These are phyloP conservation scores for Typhlichthys eigenmanni DNA, from an alignment of 2,797 vertebrate genomes.

Conservation along the genomic window DNA sequence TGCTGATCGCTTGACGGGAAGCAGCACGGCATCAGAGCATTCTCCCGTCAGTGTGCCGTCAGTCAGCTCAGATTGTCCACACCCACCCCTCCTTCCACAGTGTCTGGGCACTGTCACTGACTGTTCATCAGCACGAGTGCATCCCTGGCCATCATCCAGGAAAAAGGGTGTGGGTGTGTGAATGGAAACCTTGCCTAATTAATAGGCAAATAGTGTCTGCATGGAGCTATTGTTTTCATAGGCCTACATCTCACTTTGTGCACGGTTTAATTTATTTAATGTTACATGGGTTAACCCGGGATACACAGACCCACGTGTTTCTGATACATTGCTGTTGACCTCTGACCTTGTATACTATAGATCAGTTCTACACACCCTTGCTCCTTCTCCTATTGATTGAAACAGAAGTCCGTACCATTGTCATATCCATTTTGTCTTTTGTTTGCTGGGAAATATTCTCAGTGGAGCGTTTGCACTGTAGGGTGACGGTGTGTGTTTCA, in stretches of 20 bases:
- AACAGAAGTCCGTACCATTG: not conserved
- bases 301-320: not conserved
- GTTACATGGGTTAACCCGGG: slow-evolving; percentile 13
- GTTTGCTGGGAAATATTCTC: slow-evolving; percentile 4
- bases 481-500: slow-evolving; percentile 19
- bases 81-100: slow-evolving; percentile 21
- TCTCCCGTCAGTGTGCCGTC: slow-evolving; percentile 33
- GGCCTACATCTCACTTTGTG: slow-evolving; percentile 9
- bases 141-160: slow-evolving; percentile 62
- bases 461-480: slow-evolving; percentile 8
- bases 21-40: slow-evolving; percentile 18
- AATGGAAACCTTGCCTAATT: slow-evolving; percentile 55
- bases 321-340: slow-evolving; percentile 27
- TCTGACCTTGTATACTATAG: slow-evolving; percentile 23
- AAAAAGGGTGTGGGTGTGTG: slow-evolving; percentile 28
- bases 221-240: slow-evolving; percentile 3
- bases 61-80: slow-evolving; percentile 15
- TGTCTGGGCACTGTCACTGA: slow-evolving; percentile 45
- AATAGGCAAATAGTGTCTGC: slow-evolving; percentile 68
- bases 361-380: not conserved
- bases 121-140: slow-evolving; percentile 69
- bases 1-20: not conserved
- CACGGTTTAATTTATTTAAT: slow-evolving; percentile 50
- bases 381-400: slow-evolving; percentile 11
- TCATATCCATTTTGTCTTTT: not conserved